Percentiles rank a stretch among this genome's conserved stretches.
Conservation (phyloP, 2,888 invertebrate genomes). For the Lasioglossum leucozonium region DNA sequence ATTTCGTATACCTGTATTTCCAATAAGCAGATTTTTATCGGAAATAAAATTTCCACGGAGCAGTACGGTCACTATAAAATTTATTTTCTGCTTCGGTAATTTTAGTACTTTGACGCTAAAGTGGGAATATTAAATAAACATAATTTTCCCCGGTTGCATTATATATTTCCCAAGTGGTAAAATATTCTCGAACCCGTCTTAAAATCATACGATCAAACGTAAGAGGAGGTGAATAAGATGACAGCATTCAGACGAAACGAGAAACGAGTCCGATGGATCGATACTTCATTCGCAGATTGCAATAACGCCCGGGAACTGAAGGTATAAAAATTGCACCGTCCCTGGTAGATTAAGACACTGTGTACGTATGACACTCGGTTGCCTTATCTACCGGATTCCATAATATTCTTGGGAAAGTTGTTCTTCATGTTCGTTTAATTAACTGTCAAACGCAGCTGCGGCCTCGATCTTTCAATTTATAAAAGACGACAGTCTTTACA, state of each 20-base stretch:
- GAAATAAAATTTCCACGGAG: background rate
- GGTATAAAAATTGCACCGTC: conserved; percentile 45
- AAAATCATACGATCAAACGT: conserved; percentile 12
- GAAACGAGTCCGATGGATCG: background rate
- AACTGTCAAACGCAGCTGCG: conserved; percentile 68
- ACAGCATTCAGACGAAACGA: background rate
- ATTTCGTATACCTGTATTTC: background rate
- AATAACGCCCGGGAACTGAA: conserved; percentile 39
- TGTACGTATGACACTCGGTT: conserved; percentile 8
- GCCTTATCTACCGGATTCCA: conserved; percentile 36
- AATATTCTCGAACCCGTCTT: background rate
- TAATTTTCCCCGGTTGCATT: background rate
- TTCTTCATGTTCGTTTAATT: conserved; percentile 64
- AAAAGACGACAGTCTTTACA: conserved; percentile 40
- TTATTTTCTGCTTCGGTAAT: background rate
- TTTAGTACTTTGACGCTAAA: background rate
- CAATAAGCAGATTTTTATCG: background rate
- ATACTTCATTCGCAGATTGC: conserved; percentile 36
- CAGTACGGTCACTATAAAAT: background rate
- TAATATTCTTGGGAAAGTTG: conserved; percentile 51
- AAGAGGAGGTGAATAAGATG: background rate
- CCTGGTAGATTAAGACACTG: conserved; percentile 51
- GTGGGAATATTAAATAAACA: background rate
- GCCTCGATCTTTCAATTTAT: conserved; percentile 65
- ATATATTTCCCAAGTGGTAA: background rate